Evolutionary conservation across 2,113 vertebrate genomes (phyloP).

Genomic region (Ceuthmochares aereus): DNA sequence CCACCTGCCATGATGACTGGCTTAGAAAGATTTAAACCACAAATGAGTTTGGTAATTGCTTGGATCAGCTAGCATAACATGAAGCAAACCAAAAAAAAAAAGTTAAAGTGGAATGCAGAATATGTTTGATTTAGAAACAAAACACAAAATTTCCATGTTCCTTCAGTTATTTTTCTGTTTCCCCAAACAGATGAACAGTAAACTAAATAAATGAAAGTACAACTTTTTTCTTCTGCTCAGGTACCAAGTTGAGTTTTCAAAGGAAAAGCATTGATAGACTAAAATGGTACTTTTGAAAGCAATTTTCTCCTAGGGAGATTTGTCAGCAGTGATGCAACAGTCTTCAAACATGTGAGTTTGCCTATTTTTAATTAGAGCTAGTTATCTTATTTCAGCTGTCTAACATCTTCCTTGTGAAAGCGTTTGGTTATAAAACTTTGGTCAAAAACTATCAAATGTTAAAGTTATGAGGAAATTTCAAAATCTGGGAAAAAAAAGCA

Average conservation of each 20-base stretch:
- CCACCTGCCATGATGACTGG: conserved; percentile 19
- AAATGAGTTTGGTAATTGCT: conserved; percentile 34
- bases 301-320: background rate
- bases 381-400: background rate
- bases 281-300: background rate
- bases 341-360: background rate
- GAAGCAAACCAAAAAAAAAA: conserved; percentile 22
- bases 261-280: background rate
- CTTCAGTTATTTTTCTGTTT: background rate
- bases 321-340: background rate
- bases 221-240: background rate
- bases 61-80: background rate
- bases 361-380: background rate
- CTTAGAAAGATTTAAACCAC: conserved; percentile 36
- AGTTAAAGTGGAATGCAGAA: background rate
- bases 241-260: background rate
- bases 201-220: background rate
- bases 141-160: background rate
- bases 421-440: background rate
- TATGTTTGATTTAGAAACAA: background rate
- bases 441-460: background rate
- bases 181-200: background rate
- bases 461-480: background rate
- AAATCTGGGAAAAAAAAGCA: background rate
- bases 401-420: background rate